A percentile compares a stretch with the other conserved stretches of the same genome.
Conservation (phyloP, 2,797 vertebrate species). For the Capromys pilorides region DNA sequence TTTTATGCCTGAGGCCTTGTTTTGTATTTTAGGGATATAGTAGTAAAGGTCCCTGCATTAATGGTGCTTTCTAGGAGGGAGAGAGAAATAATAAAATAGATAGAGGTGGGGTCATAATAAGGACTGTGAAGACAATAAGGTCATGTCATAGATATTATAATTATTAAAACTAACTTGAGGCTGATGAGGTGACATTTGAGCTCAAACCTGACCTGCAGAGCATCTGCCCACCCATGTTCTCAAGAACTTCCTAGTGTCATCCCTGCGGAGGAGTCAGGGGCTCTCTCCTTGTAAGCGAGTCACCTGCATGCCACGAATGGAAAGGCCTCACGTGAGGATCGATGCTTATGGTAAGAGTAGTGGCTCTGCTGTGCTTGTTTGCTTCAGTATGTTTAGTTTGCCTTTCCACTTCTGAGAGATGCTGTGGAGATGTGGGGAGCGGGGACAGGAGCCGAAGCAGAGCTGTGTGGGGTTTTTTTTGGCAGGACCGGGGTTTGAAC, state of each 20-base stretch:
- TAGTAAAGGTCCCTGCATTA: neutral
- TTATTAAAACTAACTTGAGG: neutral
- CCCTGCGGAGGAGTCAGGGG: neutral
- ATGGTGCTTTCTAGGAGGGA: neutral
- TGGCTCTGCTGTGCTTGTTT: constrained; percentile 20
- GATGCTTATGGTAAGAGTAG: neutral
- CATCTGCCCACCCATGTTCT: neutral
- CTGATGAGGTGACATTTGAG: neutral
- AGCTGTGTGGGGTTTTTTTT: too few relatives aligned
- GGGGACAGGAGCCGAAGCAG: neutral
- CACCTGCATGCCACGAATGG: neutral
- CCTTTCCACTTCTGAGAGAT: constrained; percentile 6
- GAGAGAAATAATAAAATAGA: neutral
- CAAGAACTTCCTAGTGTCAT: neutral
- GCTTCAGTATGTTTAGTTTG: neutral
- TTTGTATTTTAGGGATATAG: neutral
- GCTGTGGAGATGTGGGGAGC: neutral
- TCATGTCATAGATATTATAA: neutral
- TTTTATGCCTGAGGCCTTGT: neutral
- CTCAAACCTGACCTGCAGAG: neutral
- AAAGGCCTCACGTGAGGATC: neutral
- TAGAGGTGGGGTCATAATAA: neutral
- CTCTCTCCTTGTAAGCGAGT: neutral
- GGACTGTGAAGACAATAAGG: neutral
- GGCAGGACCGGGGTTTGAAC: too few relatives aligned